Base-by-base conservation (phyloP, 2,113 vertebrate species). In the Amphilophus citrinellus region DNA sequence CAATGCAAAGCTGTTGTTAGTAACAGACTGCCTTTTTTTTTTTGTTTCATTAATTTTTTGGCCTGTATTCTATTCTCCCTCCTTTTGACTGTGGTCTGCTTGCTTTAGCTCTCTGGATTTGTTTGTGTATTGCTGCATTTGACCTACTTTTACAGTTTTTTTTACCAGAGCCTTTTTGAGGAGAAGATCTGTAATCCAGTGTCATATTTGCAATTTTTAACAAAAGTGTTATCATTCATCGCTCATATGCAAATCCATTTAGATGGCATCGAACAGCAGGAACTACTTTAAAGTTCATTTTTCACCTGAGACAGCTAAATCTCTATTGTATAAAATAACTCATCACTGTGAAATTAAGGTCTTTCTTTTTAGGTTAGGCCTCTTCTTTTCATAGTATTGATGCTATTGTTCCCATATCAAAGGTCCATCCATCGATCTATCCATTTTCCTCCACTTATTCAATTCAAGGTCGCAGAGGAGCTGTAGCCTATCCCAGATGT, bases 191-290 rank as follows among this genome's bases (percentile, higher is more conserved):
- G 4, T n/a, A 53, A 66, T 61, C 17, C 27, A 44, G n/a, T 47
- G 53, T 44, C 66, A 59, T 66, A 84, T 68, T 78, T 84, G 81
- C 61, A 66, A 66, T 44, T 76, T 76, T 56, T 11, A 62, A 63
- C 58, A 61, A 18, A 68, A 76, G 44, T 10, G 3, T 44, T 15
- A 47, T 60, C 4, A 79, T 84, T 84, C 37, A 61, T 79, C 32
- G 68, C 81, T 79, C 22, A 60, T 73, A 65, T 83, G 61, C 10
- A 76, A 81, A 84, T 89, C 27, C 15, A 73, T 44, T 56, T 37
- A 53, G 47, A 71, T 44, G 65, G 17, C 15, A 30, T 86, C 62
- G 22, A 77, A 77, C 83, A 80, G 58, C 68, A 65, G 61, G 39
- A 50, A 60, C 18, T 50, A 7, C n/a, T 80, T 1, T 5, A 77